Conservation (phyloP, 2,797 vertebrate species). For the Taenioides sp. region DNA sequence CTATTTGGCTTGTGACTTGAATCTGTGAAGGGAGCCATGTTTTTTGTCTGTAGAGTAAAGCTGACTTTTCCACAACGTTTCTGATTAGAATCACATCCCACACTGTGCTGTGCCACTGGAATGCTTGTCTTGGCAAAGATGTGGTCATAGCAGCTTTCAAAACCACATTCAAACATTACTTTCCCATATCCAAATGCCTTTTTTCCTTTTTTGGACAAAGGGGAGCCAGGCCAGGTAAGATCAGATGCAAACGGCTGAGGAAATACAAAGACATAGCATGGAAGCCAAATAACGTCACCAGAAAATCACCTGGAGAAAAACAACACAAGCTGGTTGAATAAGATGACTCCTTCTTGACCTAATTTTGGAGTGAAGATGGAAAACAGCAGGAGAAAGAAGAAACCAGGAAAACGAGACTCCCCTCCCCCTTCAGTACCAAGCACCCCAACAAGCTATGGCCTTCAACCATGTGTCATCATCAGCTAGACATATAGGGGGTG, state of each 20-base stretch:
- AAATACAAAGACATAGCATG: conserved; percentile 11
- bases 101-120: conserved; percentile 63
- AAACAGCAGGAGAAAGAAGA: conserved; percentile 34
- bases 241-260: conserved; percentile 4
- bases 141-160: conserved; percentile 63
- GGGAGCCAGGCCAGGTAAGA: conserved; percentile 51
- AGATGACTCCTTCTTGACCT: conserved; percentile 40
- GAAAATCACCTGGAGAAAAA: conserved; percentile 44
- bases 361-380: conserved; percentile 36
- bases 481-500: background rate
- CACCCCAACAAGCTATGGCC: conserved; percentile 47
- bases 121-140: conserved; percentile 78
- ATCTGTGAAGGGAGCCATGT: conserved; percentile 28
- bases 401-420: conserved; percentile 45
- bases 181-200: conserved; percentile 28
- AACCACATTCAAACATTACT: conserved; percentile 61
- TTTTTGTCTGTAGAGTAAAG: conserved; percentile 32
- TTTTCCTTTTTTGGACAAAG: conserved; percentile 78
- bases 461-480: conserved; percentile 60
- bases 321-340: conserved; percentile 40
- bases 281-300: conserved; percentile 26
- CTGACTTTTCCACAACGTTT: conserved; percentile 65
- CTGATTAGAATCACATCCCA: conserved; percentile 73
- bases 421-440: conserved; percentile 41
- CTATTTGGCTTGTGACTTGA: conserved; percentile 17